These are phyloP conservation scores for Oreocharis arfaki DNA, from an alignment of 2,113 vertebrate species.

Conservation along the genomic window DNA sequence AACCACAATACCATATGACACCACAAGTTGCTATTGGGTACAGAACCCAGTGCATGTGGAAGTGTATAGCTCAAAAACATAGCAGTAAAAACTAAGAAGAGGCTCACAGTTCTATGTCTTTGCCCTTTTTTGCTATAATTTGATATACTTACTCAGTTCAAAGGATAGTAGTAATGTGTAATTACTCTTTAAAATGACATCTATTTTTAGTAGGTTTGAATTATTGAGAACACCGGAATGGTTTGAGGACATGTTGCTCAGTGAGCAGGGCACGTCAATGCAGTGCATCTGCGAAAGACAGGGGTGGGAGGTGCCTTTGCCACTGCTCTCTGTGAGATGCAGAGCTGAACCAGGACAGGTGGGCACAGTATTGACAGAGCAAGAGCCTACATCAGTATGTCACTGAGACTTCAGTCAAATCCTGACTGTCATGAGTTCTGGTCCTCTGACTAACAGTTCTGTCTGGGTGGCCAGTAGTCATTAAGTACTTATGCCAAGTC, in stretches of 20 bases:
- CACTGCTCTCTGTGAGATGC: background rate
- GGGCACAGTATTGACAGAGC: background rate
- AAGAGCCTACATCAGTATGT: background rate
- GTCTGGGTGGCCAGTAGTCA: background rate
- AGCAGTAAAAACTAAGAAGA: background rate
- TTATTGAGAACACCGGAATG: background rate
- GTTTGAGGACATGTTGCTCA: background rate
- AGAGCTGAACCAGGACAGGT: background rate
- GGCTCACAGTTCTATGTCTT: background rate
- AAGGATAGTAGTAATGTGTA: background rate
- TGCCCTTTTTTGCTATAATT: background rate
- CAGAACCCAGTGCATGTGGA: background rate
- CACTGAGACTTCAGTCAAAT: background rate
- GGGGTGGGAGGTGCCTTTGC: background rate
- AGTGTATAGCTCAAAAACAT: background rate
- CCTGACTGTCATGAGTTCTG: accelerated
- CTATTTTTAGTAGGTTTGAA: conserved; percentile 41
- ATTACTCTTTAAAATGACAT: background rate
- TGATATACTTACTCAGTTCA: background rate
- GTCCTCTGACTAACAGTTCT: background rate
- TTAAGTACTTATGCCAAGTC: background rate
- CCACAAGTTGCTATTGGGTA: background rate
- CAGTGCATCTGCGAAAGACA: background rate
- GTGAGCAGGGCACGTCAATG: accelerated
- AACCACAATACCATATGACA: background rate